Evolutionary conservation across 2,797 vertebrate species (phyloP).

Genomic region (Manis crassicaudata): DNA sequence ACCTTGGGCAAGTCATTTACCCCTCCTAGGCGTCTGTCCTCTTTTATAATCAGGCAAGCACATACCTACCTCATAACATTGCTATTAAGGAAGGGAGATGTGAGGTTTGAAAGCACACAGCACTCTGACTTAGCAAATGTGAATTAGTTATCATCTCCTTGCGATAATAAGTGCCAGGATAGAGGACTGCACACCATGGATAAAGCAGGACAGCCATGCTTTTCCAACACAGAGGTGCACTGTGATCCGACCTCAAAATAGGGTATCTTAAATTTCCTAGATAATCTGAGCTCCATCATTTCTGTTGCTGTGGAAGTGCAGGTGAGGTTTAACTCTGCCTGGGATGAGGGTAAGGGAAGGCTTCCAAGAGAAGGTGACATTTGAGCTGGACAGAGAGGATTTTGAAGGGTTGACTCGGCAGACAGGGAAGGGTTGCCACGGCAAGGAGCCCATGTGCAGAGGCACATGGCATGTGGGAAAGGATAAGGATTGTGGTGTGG

Average conservation of each 20-base stretch:
- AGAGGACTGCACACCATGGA: background rate
- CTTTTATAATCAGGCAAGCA: background rate
- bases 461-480: background rate
- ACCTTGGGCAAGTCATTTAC: background rate
- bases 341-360: background rate
- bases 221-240: background rate
- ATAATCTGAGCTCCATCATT: background rate
- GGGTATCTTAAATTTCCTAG: background rate
- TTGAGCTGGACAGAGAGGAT: background rate
- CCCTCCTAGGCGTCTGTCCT: background rate
- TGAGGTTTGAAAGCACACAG: background rate
- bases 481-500: background rate
- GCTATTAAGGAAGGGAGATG: background rate
- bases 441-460: background rate
- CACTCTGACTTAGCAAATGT: background rate
- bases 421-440: background rate
- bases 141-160: background rate
- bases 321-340: background rate
- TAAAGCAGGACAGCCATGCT: background rate
- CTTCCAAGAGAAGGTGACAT: background rate
- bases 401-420: background rate
- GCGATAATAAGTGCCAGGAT: accelerated
- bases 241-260: background rate
- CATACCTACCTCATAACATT: background rate
- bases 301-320: background rate